Conservation (phyloP, 2,113 vertebrate genomes). For the Ailurus styani region DNA sequence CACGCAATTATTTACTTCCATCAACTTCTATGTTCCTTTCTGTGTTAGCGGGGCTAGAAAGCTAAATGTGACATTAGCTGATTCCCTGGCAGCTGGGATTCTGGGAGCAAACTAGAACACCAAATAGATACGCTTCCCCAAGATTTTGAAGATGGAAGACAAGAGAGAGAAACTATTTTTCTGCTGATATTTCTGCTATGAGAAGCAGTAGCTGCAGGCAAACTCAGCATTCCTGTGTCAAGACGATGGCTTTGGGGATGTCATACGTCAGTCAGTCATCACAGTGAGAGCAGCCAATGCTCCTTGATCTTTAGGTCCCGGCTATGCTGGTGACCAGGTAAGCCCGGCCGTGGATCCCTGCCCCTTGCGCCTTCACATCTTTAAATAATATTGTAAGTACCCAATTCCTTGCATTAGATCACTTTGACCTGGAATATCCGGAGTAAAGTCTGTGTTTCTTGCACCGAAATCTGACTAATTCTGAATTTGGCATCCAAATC, state of each 20-base stretch:
- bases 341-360: not conserved
- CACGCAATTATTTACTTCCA: not conserved
- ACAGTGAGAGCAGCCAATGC: not conserved
- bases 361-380: not conserved
- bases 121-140: not conserved
- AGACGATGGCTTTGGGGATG: not conserved
- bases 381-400: slow-evolving; percentile 17
- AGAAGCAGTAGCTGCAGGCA: not conserved
- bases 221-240: not conserved
- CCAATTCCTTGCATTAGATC: not conserved
- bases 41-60: not conserved
- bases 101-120: not conserved
- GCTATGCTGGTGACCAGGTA: not conserved
- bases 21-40: not conserved
- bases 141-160: not conserved
- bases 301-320: not conserved
- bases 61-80: not conserved
- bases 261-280: not conserved
- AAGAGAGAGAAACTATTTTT: not conserved
- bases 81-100: not conserved
- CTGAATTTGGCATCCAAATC: not conserved
- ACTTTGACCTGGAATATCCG: not conserved
- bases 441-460: slow-evolving; percentile 19
- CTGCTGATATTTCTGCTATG: not conserved
- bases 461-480: not conserved